Base-by-base conservation (phyloP, 2,888 invertebrate species). In the Perdita meconis region DNA sequence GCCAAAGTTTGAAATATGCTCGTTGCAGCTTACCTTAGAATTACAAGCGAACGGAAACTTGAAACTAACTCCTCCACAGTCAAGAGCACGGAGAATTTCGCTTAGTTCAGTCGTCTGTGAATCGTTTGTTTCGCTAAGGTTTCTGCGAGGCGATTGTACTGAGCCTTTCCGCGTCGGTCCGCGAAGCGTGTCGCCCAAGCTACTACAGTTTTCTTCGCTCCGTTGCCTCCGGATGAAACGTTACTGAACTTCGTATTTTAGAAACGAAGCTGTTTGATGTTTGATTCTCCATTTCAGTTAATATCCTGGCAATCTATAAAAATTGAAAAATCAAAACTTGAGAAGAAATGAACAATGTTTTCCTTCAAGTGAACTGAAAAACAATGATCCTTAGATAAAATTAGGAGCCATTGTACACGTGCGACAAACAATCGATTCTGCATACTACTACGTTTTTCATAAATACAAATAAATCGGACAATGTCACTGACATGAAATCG, bases 171-270 rank as follows among this genome's bases (percentile, higher is more conserved):
- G 86, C 77, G 69, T 86, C 84, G 83, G 78, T 80, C 78, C 73
- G 66, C 82, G 70, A 82, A 89, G 86, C 89, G 89, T 89, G 69
- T 87, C 89, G 76, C 36, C 47, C 44, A 79, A 66, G 78, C 72
- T 79, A 77, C 72, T 79, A 60, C 66, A 76, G 83, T 86, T 87
- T 85, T 87, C 83, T 82, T 82, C 84, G 79, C 69, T 82, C 53
- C 56, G 78, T 36, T 65, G 69, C 40, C 60, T 55, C 22, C 59
- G 56, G 64, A 81, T 84, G 53, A 75, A 87, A 83, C 76, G 47
- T 80, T 81, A 65, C 69, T 63, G 70, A 75, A 61, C 53, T 38
- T 22, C 55, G 36, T 13, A 69, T 76, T 51, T 74, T 77, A 68
- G 59, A 67, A 65, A 64, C 75, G 44, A 34, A 47, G 36, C 50